phyloP scores from a whole-genome alignment of 2,113 vertebrate species.

The Alosa alosa region DNA sequence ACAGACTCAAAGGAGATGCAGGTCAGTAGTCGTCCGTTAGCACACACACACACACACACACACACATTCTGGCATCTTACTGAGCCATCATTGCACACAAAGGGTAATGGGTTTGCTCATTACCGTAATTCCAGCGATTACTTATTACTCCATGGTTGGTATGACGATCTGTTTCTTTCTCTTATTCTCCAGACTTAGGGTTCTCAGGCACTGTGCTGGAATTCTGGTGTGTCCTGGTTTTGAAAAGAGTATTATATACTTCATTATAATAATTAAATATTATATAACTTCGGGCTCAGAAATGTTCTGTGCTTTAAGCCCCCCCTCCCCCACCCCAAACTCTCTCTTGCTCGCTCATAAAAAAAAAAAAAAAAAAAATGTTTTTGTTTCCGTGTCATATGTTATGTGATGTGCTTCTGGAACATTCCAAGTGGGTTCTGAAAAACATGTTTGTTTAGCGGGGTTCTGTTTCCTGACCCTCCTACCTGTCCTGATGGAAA shows the following conservation, averaged over 20 bases:
- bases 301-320: too few species aligned
- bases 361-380: neutral
- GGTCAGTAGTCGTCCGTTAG: neutral
- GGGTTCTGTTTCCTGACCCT: slow-evolving; percentile 44
- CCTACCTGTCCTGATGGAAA: slow-evolving; percentile 39
- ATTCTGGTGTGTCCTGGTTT: too few species aligned
- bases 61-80: neutral
- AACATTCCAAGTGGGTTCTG: slow-evolving; percentile 63
- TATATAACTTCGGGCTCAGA: too few species aligned
- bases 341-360: too few species aligned
- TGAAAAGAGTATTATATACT: too few species aligned
- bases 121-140: neutral
- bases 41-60: neutral
- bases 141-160: neutral
- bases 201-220: too few species aligned
- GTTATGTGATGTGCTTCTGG: slow-evolving; percentile 50
- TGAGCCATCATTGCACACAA: neutral
- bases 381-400: neutral
- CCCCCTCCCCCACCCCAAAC: too few species aligned
- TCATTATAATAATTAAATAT: too few species aligned
- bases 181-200: too few species aligned
- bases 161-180: neutral
- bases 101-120: neutral
- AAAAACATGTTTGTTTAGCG: slow-evolving; percentile 67
- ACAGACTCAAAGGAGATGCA: neutral